phyloP scores from a whole-genome alignment of 2,888 invertebrate genomes.

The Cantharis lateralis region DNA sequence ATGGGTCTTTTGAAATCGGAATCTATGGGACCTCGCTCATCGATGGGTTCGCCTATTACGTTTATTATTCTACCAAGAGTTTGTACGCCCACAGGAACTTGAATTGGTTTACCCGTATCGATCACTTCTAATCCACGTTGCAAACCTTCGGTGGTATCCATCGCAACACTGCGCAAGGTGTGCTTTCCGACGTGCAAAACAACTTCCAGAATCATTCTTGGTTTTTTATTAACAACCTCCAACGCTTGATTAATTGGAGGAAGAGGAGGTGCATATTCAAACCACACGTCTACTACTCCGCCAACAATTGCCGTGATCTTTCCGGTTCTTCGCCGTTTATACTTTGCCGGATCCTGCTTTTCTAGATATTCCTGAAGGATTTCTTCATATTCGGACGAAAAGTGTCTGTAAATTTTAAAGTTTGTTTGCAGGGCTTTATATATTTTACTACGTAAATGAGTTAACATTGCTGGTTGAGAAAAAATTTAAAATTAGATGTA shows the following conservation, averaged over 20 bases:
- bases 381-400: background rate
- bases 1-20: slow-evolving; percentile 80
- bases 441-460: background rate
- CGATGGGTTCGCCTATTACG: slow-evolving; percentile 88
- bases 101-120: slow-evolving; percentile 87
- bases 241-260: slow-evolving; percentile 94
- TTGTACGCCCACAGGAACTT: slow-evolving; percentile 89
- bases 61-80: slow-evolving; percentile 93
- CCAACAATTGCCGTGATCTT: slow-evolving; percentile 92
- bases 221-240: slow-evolving; percentile 83
- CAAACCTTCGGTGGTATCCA: slow-evolving; percentile 92
- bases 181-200: slow-evolving; percentile 67
- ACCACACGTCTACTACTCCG: slow-evolving; percentile 96
- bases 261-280: slow-evolving; percentile 75
- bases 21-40: slow-evolving; percentile 86
- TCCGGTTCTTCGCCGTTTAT: slow-evolving; percentile 55
- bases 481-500: background rate
- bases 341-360: background rate
- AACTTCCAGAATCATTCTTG: slow-evolving; percentile 82
- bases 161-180: slow-evolving; percentile 88
- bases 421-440: background rate
- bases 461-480: background rate
- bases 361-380: background rate
- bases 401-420: background rate
- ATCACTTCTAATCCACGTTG: slow-evolving; percentile 81